phyloP scores from a whole-genome alignment of 2,797 vertebrate genomes.

The Cyprinella venusta region DNA sequence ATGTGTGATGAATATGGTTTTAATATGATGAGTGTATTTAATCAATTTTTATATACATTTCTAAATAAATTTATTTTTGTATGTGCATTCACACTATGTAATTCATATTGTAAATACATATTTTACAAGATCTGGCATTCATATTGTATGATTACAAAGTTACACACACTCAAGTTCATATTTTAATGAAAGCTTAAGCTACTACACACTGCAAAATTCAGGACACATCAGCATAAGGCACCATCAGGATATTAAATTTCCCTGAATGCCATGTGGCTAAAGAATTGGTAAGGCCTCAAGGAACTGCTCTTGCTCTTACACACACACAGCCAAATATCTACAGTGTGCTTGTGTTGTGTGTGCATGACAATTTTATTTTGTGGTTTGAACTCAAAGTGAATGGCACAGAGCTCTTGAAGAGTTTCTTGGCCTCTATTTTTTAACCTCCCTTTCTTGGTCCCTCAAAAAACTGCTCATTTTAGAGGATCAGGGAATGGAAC shows the following conservation, averaged over 20 bases:
- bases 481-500: slow-evolving; percentile 42
- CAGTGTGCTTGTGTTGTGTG: slow-evolving; percentile 22
- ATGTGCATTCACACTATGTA: not conserved
- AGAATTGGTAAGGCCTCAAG: slow-evolving; percentile 15
- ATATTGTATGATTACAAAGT: slow-evolving; percentile 19
- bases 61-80: not conserved
- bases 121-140: not conserved
- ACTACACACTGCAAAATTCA: slow-evolving; percentile 11
- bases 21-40: not conserved
- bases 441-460: slow-evolving; percentile 5
- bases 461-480: slow-evolving; percentile 37
- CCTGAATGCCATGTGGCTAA: slow-evolving; percentile 31
- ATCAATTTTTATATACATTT: not conserved
- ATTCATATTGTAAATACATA: not conserved
- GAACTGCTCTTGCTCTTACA: not conserved
- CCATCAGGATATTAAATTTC: slow-evolving; percentile 38
- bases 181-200: slow-evolving; percentile 26
- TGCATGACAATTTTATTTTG: slow-evolving; percentile 33
- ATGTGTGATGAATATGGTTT: not conserved
- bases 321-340: slow-evolving; percentile 26
- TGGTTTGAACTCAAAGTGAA: slow-evolving; percentile 46
- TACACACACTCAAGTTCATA: slow-evolving; percentile 2
- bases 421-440: slow-evolving; percentile 3
- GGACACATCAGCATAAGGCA: slow-evolving; percentile 34
- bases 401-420: slow-evolving; percentile 33